Evolutionary conservation across 2,888 invertebrate species (phyloP).

Genomic region (Polyploca ridens): DNA sequence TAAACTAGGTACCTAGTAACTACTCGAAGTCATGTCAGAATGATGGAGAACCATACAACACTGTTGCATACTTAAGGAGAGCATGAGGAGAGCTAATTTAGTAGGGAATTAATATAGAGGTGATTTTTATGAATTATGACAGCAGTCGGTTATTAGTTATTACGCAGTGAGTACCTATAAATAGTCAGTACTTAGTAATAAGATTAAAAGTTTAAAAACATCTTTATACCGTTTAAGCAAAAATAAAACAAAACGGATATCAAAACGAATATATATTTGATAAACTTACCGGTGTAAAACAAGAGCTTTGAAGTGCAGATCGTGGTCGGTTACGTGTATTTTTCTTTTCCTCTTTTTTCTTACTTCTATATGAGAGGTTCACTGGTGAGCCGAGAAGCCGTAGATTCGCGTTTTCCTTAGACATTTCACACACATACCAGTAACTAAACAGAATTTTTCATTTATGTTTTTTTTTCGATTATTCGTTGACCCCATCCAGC

Average conservation of each 20-base stretch:
- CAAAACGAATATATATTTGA: neutral
- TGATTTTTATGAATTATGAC: too few species aligned
- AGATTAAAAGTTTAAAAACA: too few species aligned
- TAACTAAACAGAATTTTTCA: constrained; percentile 16
- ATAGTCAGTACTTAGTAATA: too few species aligned
- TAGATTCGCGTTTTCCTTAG: constrained; percentile 74
- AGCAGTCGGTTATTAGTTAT: too few species aligned
- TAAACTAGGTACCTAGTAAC: too few species aligned
- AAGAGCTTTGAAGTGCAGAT: constrained; percentile 72
- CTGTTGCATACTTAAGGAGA: too few species aligned
- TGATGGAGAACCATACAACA: neutral
- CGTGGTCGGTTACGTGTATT: constrained; percentile 69
- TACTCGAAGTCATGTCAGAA: neutral
- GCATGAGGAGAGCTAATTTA: too few species aligned
- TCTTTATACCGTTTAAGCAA: too few species aligned
- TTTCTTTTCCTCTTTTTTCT: constrained; percentile 73
- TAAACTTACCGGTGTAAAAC: constrained; percentile 62
- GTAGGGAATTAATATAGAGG: too few species aligned
- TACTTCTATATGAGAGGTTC: constrained; percentile 71
- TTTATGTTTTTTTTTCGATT: constrained; percentile 17
- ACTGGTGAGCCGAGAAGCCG: constrained; percentile 77
- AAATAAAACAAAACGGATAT: neutral
- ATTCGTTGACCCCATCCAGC: constrained; percentile 19
- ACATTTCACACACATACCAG: constrained; percentile 69
- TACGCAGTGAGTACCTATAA: too few species aligned